Evolutionary conservation across 37 sponge, comb jelly and placozoan genomes (phyloP), one percentile per base, ranked within the genome.

Genomic region (Theonella swinhoei): DNA sequence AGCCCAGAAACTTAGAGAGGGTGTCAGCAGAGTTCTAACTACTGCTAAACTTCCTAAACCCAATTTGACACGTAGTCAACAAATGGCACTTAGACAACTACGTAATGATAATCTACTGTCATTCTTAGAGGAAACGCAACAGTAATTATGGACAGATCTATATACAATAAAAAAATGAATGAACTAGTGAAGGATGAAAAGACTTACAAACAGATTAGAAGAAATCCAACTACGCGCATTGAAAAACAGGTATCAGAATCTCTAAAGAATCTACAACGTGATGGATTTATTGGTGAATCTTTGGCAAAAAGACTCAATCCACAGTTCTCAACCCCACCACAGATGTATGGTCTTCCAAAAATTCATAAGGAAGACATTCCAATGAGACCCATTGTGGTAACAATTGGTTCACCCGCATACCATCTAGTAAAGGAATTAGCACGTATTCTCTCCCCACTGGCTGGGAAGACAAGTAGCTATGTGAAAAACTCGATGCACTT

Each of bases 361-460:
- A 14, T 75, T 19, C 76, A 58, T 31, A 75, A 75, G 34, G 33
- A 54, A 30, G 22, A 7, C 14, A 14, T 58, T 14, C 76, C 62
- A 4, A 22, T 75, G 22, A 38, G 74, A 29, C 74, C 74, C 2
- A 73, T 73, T 3, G 74, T 73, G 2, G 39, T 43, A 1, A 59
- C 62, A 25, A 75, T 75, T 20, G 76, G 76, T 4, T 75, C 76
- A 8, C 76, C 76, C 29, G 58, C 76, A 58, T 58, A 75, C 28
- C 2, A 26, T 1, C 33, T 75, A 33, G 76, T 31, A 4, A 75
- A 58, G 14, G 61, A 75, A 11, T 33, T 75, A 28, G 62, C 76
- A 54, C 1, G 61, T 2, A 54, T 75, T 4, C 28, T 75, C 30
- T 75, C 76, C 4, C 76, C 76, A 2, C 76, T 75, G 1, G 0